Conservation (phyloP, 2,113 vertebrate genomes). For the Prionailurus viverrinus region DNA sequence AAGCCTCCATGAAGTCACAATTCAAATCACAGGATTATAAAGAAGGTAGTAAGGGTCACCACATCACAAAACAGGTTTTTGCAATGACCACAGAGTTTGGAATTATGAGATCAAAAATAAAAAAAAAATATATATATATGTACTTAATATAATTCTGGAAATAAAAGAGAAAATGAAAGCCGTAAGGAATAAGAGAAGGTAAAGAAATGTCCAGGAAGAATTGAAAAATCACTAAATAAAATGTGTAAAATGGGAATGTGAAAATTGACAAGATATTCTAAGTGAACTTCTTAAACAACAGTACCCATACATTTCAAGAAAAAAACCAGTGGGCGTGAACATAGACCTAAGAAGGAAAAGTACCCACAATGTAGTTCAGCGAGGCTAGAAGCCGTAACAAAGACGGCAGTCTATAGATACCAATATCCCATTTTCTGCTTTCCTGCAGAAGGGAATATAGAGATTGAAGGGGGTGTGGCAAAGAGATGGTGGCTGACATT, state of each 20-base stretch:
- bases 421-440: neutral
- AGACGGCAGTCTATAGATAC: neutral
- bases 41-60: neutral
- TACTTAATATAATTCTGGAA: neutral
- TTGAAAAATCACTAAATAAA: neutral
- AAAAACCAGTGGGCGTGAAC: neutral
- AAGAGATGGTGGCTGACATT: neutral
- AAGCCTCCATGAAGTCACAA: neutral
- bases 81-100: neutral
- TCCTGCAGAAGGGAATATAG: neutral
- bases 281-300: neutral
- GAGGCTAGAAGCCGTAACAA: neutral
- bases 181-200: neutral
- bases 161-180: neutral
- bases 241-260: neutral
- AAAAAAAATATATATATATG: too few species aligned
- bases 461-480: neutral
- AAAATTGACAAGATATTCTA: neutral
- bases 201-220: neutral
- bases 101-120: neutral
- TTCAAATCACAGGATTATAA: neutral
- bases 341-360: neutral
- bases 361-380: neutral
- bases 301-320: neutral
- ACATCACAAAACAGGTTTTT: neutral